Conservation (phyloP, 2,797 vertebrate genomes). For the Decapterus maruadsi region DNA sequence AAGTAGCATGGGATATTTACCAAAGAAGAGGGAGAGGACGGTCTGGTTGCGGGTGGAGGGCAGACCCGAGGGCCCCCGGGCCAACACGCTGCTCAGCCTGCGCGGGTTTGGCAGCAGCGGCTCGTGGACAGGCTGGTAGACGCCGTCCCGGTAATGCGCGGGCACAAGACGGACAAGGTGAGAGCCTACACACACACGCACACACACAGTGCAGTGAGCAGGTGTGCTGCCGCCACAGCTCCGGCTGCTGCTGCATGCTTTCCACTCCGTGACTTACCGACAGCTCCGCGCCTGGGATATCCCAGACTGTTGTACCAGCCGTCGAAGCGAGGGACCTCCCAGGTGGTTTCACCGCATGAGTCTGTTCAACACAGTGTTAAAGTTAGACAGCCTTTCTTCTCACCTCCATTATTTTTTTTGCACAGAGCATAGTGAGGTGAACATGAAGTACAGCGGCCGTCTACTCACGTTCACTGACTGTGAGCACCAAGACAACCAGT, state of each 20-base stretch:
- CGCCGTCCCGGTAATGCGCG: conserved; percentile 90
- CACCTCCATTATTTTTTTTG: no score
- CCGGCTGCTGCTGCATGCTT: neutral
- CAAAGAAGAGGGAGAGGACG: conserved; percentile 92
- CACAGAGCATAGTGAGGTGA: neutral
- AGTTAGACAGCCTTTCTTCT: neutral
- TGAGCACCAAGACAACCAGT: conserved; percentile 60
- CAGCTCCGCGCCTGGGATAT: conserved; percentile 85
- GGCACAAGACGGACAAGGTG: conserved; percentile 88
- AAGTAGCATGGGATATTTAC: conserved; percentile 76
- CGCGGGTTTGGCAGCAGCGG: conserved; percentile 91
- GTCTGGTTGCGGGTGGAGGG: conserved; percentile 89
- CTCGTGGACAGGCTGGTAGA: conserved; percentile 87
- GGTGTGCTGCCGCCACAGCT: conserved; percentile 2
- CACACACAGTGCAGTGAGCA: neutral
- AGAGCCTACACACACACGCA: conserved; percentile 81
- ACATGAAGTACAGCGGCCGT: neutral
- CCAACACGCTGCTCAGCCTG: conserved; percentile 79
- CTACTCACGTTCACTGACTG: conserved; percentile 72
- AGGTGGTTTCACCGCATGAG: conserved; percentile 74
- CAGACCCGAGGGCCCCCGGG: conserved; percentile 82
- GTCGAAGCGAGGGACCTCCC: conserved; percentile 94
- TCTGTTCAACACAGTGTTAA: conserved; percentile 68
- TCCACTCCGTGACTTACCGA: conserved; percentile 83
- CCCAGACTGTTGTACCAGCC: conserved; percentile 98